Evolutionary conservation across 2,888 invertebrate genomes (phyloP), one percentile per base, ranked within the genome.

Genomic region (Erebia ligea): DNA sequence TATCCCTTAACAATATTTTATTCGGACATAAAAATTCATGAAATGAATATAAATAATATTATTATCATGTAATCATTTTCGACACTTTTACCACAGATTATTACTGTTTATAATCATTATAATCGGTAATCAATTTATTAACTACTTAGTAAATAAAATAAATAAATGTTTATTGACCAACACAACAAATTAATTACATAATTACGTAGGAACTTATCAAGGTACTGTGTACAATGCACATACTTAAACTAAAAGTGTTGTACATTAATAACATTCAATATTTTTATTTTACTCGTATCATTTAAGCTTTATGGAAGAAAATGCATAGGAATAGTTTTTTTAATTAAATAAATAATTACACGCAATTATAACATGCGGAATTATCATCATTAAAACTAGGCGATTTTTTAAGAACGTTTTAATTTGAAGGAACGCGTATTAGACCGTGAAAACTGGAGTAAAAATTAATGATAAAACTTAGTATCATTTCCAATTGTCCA

Each of bases 351-450:
- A 57, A 21, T 57, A 21, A 13, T 25, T 5, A 15, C 56, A 13
- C 25, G 25, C 56, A 25, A 57, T 5, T 25, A 21, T 21, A 4
- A 19, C 45, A 42, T 59, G 59, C 34, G 13, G 21, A 61, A 17
- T 45, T 42, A 45, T 61, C 42, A 61, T 61, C 61, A 61, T 61
- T 61, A 61, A 61, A 45, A 13, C 13, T 42, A 61, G 42, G 17
- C 17, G 10, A 59, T 40, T 17, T 59, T 34, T 42, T 42, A 59
- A 42, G n/a, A 42, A 34, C 11, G 17, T 25, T 61, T 45, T 61
- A 45, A 61, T 48, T 59, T 59, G 40, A 40, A 40, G 40, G 17
- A n/a, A 34, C n/a, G 11, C 21, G 19, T 13, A 21, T 62, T 6
- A 62, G 45, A 15, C 48, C 62, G 45, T 48, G 48, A 48, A 15